Percentiles rank a stretch among this genome's conserved stretches.
Conservation (phyloP, 2,797 vertebrate genomes). For the Acrocephalus scirpaceus region DNA sequence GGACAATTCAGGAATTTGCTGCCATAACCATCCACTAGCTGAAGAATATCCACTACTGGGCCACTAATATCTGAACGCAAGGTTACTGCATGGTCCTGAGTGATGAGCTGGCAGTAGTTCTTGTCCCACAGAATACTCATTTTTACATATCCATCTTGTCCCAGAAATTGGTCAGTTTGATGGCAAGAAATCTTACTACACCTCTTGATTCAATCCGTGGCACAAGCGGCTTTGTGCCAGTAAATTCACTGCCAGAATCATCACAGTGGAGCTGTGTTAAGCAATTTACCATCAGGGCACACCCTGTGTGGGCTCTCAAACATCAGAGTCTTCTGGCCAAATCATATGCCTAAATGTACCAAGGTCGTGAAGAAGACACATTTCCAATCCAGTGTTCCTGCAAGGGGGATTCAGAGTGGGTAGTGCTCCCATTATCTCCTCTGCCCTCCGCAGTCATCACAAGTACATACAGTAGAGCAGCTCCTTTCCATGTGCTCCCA, state of each 20-base stretch:
- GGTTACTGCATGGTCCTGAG: neutral
- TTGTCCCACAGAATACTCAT: neutral
- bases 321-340: neutral
- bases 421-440: neutral
- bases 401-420: neutral
- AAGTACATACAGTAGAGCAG: neutral
- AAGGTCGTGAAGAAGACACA: neutral
- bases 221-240: neutral
- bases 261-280: neutral
- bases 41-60: neutral
- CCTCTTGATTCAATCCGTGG: neutral
- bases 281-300: neutral
- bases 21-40: neutral
- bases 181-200: neutral
- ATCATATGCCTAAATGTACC: neutral
- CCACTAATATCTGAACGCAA: neutral
- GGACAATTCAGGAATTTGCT: no score
- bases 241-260: neutral
- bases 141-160: neutral
- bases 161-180: neutral
- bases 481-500: neutral
- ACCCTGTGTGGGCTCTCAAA: neutral
- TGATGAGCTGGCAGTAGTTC: neutral
- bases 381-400: neutral
- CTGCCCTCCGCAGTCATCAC: neutral